Evolutionary conservation across 35 echinoderm and acorn worm genomes (phyloP), one percentile per base, ranked within the genome.

Genomic region (Acanthaster planci): DNA sequence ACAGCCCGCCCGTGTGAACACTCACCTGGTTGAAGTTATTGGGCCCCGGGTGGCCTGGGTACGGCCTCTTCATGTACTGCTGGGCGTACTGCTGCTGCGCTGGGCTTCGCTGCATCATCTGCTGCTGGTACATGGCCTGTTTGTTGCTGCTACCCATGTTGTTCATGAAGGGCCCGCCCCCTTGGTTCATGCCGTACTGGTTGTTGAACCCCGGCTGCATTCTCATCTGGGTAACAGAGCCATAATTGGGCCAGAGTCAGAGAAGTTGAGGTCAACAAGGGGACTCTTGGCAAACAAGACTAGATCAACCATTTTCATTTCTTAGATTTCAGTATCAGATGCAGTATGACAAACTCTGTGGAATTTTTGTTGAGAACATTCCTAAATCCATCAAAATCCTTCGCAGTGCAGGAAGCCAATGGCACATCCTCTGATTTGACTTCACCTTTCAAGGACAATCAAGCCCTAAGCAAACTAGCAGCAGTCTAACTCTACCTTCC

Each of bases 51-150:
- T 93, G 90, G 2, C 94, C 94, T 18, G 94, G 94, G 54, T 93
- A 97, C 31, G 94, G 94, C 78, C 94, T 89, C 84, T 97, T 97
- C 82, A 93, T 89, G 76, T 95, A 86, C 17, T 85, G 87, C 51
- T 55, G 94, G 56, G 86, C 85, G 50, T 86, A 79, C 17, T 92
- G 90, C 78, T 91, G 89, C 16, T 79, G 88, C 67, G 87, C 64
- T 21, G 86, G 40, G 57, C 58, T 90, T 50, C 84, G 86, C 79
- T 84, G 87, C 78, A 85, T 92, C 76, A 89, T 57, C 67, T 92
- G 92, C 6, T 85, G 81, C 78, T 55, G 76, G 68, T 95, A 95
- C 89, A 91, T 95, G 40, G 83, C 79, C 35, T 90, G 93, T 60
- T 84, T 95, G 42, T 27, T 59, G 21, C 81, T 77, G 6, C 52